Base-by-base conservation (phyloP, 2,797 vertebrate genomes). In the Gobionotothen gibberifrons region DNA sequence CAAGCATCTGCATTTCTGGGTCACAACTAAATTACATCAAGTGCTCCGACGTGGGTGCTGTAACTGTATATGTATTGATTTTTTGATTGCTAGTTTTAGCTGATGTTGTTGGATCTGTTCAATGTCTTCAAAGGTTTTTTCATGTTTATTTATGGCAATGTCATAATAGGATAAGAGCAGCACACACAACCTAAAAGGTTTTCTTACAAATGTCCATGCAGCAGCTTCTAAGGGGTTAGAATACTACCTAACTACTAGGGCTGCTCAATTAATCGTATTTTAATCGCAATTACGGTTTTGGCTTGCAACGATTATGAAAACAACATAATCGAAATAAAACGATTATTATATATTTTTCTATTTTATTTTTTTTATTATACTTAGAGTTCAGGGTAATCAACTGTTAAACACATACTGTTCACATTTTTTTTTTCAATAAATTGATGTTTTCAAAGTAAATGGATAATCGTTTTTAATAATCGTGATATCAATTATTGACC, bases 11-110 rank as follows among this genome's bases (percentile, higher is more conserved):
- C 32, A 74, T 62, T 60, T 65, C 72, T 77, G 69, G 32, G 81
- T 80, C 62, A 69, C 56, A 42, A 64, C 67, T 57, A 74, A 79
- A 77, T 80, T 74, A 71, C 72, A 89, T 87, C 68, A 80, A 58
- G 67, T 59, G 69, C 19, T 74, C 72, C 36, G 63, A 82, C 63
- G 70, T 74, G 21, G 72, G 55, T 36, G 19, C 43, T 63, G 19
- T 72, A 36, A 36, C 32, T 9, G 6, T 36, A 36, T 36, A 36
- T 9, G 65, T 40, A 90, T 86, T 42, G 89, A 90, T 87, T 71
- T 60, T 56, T 64, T 47, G 36, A 68, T 69, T 40, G 66, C n/a
- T 48, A 22, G 44, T 77, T 85, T 81, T 62, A 70, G 71, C 69
- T 74, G 66, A 78, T 67, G 68, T 54, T 75, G 72, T 58, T 69